phyloP scores from a whole-genome alignment of 1,140 invertebrate species.

The Caenorhabditis latens region DNA sequence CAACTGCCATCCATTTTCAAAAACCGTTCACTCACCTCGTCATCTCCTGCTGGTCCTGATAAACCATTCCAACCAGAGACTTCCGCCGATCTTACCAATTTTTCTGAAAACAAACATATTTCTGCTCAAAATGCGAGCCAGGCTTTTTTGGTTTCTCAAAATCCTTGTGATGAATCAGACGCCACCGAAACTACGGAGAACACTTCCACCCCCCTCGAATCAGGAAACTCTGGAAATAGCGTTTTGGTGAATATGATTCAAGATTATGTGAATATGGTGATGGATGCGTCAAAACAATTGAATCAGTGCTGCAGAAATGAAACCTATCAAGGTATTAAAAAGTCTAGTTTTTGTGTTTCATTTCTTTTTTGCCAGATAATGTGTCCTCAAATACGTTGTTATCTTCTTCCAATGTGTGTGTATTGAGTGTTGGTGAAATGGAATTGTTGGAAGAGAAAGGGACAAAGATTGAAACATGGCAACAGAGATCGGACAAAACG shows the following conservation, averaged over 20 bases:
- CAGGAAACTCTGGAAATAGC: background rate
- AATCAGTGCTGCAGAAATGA: background rate
- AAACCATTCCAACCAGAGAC: background rate
- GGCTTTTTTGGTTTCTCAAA: too few species aligned
- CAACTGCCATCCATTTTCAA: constrained; percentile 1
- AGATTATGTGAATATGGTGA: constrained; percentile 25
- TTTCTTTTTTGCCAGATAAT: background rate
- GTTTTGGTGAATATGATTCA: constrained; percentile 16
- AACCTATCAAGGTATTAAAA: constrained; percentile 29
- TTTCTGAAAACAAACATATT: too few species aligned
- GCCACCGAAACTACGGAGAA: too few species aligned
- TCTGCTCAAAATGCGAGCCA: too few species aligned
- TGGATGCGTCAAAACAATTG: background rate
- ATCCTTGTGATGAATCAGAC: too few species aligned
- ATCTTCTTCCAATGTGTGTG: background rate
- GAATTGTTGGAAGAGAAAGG: background rate
- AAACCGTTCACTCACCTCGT: background rate
- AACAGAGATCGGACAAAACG: background rate
- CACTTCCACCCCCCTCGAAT: background rate
- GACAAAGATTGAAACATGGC: background rate
- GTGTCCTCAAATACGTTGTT: background rate
- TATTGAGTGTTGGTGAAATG: too few species aligned
- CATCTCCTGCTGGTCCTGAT: background rate
- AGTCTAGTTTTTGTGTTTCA: background rate
- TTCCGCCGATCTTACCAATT: background rate